Percentiles rank a stretch among this genome's conserved stretches.
Conservation (phyloP, 2,888 invertebrate genomes). For the Drosophila picticornis region DNA sequence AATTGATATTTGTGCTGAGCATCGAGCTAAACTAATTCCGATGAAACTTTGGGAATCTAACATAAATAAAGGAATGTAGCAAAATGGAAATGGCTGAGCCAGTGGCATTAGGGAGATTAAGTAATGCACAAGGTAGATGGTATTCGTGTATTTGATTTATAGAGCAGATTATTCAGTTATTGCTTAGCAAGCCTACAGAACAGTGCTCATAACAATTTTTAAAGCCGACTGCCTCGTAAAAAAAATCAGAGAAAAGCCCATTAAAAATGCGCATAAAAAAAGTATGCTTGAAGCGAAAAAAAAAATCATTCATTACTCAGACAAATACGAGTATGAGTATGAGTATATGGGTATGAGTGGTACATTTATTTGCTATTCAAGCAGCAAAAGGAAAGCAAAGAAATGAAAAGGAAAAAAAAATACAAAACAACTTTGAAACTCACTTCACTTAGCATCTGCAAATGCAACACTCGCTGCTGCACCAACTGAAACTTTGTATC, state of each 20-base stretch:
- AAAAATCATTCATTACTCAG: conserved; percentile 32
- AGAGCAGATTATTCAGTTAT: conserved; percentile 15
- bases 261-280: conserved; percentile 35
- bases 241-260: conserved; percentile 27
- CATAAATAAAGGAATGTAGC: neutral
- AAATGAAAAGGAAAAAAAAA: conserved; percentile 15
- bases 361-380: conserved; percentile 51
- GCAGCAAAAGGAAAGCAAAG: conserved; percentile 16
- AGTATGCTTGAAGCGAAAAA: conserved; percentile 7
- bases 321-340: conserved; percentile 27
- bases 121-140: conserved; percentile 5
- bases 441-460: conserved; percentile 50
- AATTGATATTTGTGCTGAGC: conserved; percentile 53
- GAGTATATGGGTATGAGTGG: conserved; percentile 19
- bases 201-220: neutral
- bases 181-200: conserved; percentile 5
- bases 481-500: conserved; percentile 46
- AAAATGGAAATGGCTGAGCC: neutral
- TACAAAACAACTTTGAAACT: conserved; percentile 21
- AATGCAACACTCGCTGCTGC: conserved; percentile 27
- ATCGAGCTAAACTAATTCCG: conserved; percentile 24
- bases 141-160: conserved; percentile 29
- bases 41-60: conserved; percentile 10
- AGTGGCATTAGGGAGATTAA: conserved; percentile 22
- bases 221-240: neutral